phyloP scores from a whole-genome alignment of 1,140 invertebrate species.

The Thaumetopoea pityocampa region DNA sequence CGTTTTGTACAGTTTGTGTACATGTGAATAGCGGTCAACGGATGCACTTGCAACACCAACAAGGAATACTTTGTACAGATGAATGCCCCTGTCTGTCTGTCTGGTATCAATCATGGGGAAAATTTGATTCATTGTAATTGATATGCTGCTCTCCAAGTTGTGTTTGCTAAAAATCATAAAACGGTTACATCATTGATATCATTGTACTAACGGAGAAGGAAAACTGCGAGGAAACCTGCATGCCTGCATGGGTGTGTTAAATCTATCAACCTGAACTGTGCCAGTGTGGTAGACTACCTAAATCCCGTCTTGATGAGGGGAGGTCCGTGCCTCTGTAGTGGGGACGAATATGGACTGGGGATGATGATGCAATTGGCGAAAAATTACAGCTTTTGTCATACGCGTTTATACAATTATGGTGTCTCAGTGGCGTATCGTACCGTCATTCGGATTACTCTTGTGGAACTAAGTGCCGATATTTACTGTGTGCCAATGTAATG shows the following conservation, averaged over 20 bases:
- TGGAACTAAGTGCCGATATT: slow-evolving; percentile 9
- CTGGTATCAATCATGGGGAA: slow-evolving; percentile 17
- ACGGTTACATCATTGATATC: too few species aligned
- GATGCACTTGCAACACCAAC: slow-evolving; percentile 43
- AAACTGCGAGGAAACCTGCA: too few species aligned
- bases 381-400: slow-evolving; percentile 9
- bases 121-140: slow-evolving; percentile 6
- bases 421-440: too few species aligned
- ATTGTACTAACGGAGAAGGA: too few species aligned
- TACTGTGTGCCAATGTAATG: too few species aligned
- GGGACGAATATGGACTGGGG: slow-evolving; percentile 2
- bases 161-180: not conserved
- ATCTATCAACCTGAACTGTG: too few species aligned
- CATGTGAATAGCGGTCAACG: slow-evolving; percentile 43
- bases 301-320: too few species aligned
- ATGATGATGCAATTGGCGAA: slow-evolving; percentile 13
- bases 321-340: too few species aligned
- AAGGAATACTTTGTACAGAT: slow-evolving; percentile 47
- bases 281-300: too few species aligned
- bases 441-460: slow-evolving; percentile 5
- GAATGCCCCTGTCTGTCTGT: slow-evolving; percentile 27
- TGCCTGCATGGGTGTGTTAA: too few species aligned
- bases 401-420: too few species aligned
- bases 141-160: not conserved
- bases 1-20: slow-evolving; percentile 44